Conservation (phyloP, 2,113 vertebrate species). For the Bucco capensis region DNA sequence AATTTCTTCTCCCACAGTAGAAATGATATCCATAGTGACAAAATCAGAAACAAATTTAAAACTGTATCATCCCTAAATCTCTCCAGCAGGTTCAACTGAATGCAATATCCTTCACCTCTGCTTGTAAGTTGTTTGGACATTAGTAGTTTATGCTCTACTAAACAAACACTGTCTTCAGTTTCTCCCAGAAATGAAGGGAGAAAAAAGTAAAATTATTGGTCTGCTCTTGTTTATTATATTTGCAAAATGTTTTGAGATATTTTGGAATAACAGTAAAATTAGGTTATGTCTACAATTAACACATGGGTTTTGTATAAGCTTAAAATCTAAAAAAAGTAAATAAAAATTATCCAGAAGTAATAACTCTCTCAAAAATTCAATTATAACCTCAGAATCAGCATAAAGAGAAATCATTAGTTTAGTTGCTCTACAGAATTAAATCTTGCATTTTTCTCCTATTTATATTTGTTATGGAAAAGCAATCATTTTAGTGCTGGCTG, state of each 20-base stretch:
- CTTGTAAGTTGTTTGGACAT: neutral
- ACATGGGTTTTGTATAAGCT: neutral
- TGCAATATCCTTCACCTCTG: neutral
- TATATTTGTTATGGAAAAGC: slow-evolving; percentile 56
- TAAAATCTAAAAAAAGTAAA: neutral
- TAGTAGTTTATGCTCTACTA: neutral
- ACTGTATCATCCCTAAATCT: neutral
- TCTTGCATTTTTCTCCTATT: slow-evolving; percentile 43
- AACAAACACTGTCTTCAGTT: neutral
- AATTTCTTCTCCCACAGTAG: neutral
- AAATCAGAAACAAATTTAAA: slow-evolving; percentile 6
- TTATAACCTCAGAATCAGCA: neutral
- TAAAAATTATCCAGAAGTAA: neutral
- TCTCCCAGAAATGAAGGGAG: neutral
- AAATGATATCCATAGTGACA: neutral
- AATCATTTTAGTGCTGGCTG: slow-evolving; percentile 35
- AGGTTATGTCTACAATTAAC: neutral
- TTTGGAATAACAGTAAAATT: neutral
- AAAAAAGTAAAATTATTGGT: neutral
- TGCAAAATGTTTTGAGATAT: neutral
- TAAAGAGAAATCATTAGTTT: slow-evolving; percentile 2
- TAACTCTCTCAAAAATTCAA: neutral
- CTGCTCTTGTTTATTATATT: neutral
- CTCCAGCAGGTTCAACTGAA: neutral
- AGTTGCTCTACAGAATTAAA: slow-evolving; percentile 7